Evolutionary conservation across 2,888 invertebrate genomes (phyloP).

Genomic region (Gisinianus flammeolus): DNA sequence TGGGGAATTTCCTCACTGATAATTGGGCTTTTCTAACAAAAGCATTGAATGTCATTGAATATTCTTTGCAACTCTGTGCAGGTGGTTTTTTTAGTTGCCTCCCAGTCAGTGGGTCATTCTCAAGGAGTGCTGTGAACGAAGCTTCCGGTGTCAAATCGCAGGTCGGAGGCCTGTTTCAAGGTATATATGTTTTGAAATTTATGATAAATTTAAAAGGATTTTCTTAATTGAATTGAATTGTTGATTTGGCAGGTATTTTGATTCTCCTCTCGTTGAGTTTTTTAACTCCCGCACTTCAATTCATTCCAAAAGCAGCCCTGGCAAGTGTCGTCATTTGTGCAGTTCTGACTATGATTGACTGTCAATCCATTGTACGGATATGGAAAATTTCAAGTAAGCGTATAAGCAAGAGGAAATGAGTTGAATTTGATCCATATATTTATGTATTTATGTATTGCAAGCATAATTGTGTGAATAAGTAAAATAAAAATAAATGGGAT

Average conservation of each 20-base stretch:
- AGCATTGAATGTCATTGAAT: not conserved
- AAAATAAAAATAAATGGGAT: not conserved
- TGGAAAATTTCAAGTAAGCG: conserved; percentile 82
- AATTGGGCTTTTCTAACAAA: not conserved
- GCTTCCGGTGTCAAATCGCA: conserved; percentile 88
- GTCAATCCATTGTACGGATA: conserved; percentile 70
- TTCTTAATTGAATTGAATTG: not conserved
- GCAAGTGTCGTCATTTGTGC: conserved; percentile 89
- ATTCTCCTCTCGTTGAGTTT: conserved; percentile 82
- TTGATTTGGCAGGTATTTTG: conserved; percentile 67
- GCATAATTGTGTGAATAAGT: not conserved
- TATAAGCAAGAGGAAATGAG: too few species aligned
- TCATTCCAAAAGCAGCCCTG: conserved; percentile 81
- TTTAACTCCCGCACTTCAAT: conserved; percentile 86
- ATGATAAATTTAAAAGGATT: not conserved
- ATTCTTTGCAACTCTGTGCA: conserved; percentile 69
- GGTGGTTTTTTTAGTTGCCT: conserved; percentile 85
- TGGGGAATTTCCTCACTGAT: too few species aligned
- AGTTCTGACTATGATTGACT: conserved; percentile 79
- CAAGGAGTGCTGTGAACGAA: conserved; percentile 86
- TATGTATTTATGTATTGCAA: not conserved
- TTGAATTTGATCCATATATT: not conserved
- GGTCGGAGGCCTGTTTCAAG: conserved; percentile 78
- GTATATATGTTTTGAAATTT: conserved; percentile 64
- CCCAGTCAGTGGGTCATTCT: conserved; percentile 87